Base-by-base conservation (phyloP, 30 jellyfish, hydroid and myxozoan genomes). In the Chironex yamaguchii region DNA sequence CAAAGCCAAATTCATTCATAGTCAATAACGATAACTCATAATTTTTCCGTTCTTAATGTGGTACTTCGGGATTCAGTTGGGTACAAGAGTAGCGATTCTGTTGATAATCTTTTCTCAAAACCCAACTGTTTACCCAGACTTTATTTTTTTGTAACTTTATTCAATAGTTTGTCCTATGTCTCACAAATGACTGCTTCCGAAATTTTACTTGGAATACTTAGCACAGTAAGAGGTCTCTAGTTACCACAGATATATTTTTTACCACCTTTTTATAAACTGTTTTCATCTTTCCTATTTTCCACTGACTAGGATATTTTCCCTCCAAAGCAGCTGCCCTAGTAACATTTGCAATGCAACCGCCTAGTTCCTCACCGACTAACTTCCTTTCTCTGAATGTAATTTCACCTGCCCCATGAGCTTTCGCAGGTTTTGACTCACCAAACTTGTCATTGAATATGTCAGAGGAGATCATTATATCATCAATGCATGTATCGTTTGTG, bases 81-180 rank as follows among this genome's bases (percentile, higher is more conserved):
- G 79, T 70, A 71, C 35, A 68, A 77, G 42, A 88, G 81, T 62
- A 71, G 34, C 31, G 88, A 54, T 68, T 76, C 96, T 52, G 84
- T 76, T 48, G 96, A 89, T 34, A 73, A 14, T 34, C 79, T 73
- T 80, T 27, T 58, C 67, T 64, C 51, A 76, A 73, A 76, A 32
- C 87, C 96, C 91, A 83, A 65, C 48, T 88, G 97, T 42, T 79
- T 73, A 50, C 67, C 50, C 50, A 67, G 91, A 54, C 87, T 77
- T n/a, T n/a, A n/a, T n/a, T n/a, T n/a, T n/a, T n/a, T n/a, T n/a
- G n/a, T n/a, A 13, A 62, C n/a, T 28, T 34, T 1, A 12, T 88
- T 86, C 34, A 74, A 23, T 52, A 75, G 91, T 13, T 67, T 75
- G 34, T 73, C 77, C 25, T 34, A 29, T 49, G 66, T 84, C n/a